phyloP scores from a whole-genome alignment of 2,113 vertebrate species.

The Callipepla squamata region DNA sequence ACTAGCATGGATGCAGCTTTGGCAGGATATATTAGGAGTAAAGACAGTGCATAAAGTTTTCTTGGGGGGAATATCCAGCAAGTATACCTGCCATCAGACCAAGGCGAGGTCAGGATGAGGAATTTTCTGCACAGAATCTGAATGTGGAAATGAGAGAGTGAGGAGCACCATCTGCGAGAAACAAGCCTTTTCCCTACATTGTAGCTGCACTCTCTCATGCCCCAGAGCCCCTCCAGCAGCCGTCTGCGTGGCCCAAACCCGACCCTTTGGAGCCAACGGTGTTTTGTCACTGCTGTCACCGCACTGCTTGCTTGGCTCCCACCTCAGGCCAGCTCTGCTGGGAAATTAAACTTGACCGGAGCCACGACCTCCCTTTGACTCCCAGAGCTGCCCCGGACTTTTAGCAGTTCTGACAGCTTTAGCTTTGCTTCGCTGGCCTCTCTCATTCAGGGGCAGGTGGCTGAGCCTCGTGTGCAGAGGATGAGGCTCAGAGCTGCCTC shows the following conservation, averaged over 20 bases:
- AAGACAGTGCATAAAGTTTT: background rate
- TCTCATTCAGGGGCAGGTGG: background rate
- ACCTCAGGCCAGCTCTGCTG: background rate
- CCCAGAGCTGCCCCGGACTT: fast-evolving
- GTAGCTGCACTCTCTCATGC: background rate
- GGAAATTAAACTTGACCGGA: background rate
- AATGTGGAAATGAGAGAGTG: background rate
- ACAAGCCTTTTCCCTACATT: background rate
- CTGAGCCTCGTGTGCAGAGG: background rate
- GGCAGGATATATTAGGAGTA: background rate
- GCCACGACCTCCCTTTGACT: background rate
- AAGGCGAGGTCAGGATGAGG: background rate
- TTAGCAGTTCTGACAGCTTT: background rate
- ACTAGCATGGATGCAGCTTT: background rate
- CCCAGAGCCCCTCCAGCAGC: background rate
- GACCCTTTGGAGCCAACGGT: background rate
- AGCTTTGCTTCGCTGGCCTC: background rate
- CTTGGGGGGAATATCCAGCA: background rate
- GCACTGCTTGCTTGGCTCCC: background rate
- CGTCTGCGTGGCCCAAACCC: background rate
- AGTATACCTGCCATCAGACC: background rate
- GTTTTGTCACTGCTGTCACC: background rate
- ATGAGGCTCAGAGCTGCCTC: background rate
- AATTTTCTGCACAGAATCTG: background rate
- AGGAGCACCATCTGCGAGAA: background rate